Percentiles rank a stretch among this genome's conserved stretches.
Conservation (phyloP, 1,140 invertebrate genomes). For the Cecropterus lyciades region DNA sequence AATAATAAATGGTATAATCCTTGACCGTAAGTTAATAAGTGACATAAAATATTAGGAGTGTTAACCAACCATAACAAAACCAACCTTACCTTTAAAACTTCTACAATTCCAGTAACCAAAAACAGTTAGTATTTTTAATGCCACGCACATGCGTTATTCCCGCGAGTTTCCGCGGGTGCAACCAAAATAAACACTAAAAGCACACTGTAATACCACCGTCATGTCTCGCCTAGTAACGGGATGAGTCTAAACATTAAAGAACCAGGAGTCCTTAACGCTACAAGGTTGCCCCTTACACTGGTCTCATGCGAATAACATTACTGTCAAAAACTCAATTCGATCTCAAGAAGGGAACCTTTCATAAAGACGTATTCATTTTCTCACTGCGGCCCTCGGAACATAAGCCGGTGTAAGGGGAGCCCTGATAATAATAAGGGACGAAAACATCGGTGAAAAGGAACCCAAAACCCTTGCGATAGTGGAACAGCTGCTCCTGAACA, state of each 20-base stretch:
- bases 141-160: background rate
- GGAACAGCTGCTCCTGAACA: constrained; percentile 72
- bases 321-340: constrained; percentile 69
- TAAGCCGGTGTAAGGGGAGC: constrained; percentile 64
- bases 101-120: background rate
- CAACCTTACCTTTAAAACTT: background rate
- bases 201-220: background rate
- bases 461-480: constrained; percentile 72
- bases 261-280: constrained; percentile 17
- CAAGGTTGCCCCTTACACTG: constrained; percentile 57
- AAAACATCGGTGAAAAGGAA: constrained; percentile 69
- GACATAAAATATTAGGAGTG: too few relatives aligned
- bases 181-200: background rate
- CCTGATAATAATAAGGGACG: constrained; percentile 70
- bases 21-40: too few relatives aligned
- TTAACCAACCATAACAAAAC: too few relatives aligned
- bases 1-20: background rate
- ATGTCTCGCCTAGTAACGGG: constrained; percentile 38
- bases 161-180: background rate
- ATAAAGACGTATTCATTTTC: constrained; percentile 71
- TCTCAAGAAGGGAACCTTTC: constrained; percentile 72
- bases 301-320: constrained; percentile 71
- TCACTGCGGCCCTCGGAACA: constrained; percentile 61
- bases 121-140: background rate
- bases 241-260: constrained; percentile 20